Conservation (phyloP, 2,888 invertebrate species). For the Xestoiulus laeticollis region DNA sequence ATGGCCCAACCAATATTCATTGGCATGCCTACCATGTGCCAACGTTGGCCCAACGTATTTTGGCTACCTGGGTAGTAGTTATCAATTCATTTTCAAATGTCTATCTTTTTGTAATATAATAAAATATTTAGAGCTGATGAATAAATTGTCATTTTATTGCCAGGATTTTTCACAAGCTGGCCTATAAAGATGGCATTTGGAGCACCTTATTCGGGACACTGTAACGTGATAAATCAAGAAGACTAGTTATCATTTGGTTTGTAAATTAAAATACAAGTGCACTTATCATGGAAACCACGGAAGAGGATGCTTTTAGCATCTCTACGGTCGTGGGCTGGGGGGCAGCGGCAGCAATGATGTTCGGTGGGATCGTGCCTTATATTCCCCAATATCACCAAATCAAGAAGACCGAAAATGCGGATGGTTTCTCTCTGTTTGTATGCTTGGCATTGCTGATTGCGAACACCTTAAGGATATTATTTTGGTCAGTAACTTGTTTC, state of each 20-base stretch:
- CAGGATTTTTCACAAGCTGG: not conserved
- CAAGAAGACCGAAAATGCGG: constrained; percentile 86
- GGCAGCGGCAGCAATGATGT: constrained; percentile 78
- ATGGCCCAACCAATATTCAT: too few relatives aligned
- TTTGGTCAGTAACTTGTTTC: constrained; percentile 77
- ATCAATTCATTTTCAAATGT: too few relatives aligned
- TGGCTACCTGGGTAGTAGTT: too few relatives aligned
- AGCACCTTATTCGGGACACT: not conserved
- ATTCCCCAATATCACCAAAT: constrained; percentile 97
- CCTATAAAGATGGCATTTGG: not conserved
- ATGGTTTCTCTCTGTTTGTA: constrained; percentile 97
- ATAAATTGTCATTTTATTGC: not conserved
- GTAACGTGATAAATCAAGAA: not conserved
- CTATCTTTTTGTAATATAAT: too few relatives aligned
- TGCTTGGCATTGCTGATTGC: constrained; percentile 94
- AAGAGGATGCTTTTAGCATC: constrained; percentile 47
- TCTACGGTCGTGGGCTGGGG: constrained; percentile 41
- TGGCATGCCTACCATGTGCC: too few relatives aligned
- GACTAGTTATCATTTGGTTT: not conserved
- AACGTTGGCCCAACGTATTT: too few relatives aligned
- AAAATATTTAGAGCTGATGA: too few relatives aligned
- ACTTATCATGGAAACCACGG: not conserved
- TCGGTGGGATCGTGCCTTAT: constrained; percentile 95
- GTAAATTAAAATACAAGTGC: not conserved
- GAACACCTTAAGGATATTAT: constrained; percentile 95